A percentile compares a stretch with the other conserved stretches of the same genome.
These are phyloP conservation scores for Scortum barcoo DNA, from an alignment of 2,113 vertebrate genomes.

Conservation along the genomic window DNA sequence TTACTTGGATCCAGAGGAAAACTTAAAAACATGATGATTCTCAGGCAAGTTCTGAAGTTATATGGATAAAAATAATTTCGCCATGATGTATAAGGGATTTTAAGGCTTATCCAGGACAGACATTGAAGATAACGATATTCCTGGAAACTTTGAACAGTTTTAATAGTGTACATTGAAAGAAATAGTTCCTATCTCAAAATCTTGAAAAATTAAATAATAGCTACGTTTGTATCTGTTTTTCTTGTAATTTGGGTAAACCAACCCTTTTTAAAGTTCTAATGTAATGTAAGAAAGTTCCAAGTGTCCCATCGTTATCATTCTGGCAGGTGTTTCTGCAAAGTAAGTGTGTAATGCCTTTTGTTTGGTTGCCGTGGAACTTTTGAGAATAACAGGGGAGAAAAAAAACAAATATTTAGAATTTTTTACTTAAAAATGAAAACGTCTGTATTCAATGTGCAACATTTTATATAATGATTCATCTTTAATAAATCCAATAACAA, in stretches of 20 bases:
- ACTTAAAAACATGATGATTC: too few relatives aligned
- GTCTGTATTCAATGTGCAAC: slow-evolving; percentile 8
- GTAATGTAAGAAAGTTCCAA: not conserved
- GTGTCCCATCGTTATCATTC: not conserved
- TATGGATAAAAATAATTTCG: too few relatives aligned
- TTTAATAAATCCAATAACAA: slow-evolving; percentile 16
- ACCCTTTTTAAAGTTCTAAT: not conserved
- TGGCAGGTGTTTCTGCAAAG: not conserved
- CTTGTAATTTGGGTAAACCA: not conserved
- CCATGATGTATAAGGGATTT: too few relatives aligned
- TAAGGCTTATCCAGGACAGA: too few relatives aligned
- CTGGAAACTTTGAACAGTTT: too few relatives aligned
- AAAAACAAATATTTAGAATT: not conserved
- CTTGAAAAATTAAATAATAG: too few relatives aligned
- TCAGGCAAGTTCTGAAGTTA: too few relatives aligned
- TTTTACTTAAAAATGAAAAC: not conserved
- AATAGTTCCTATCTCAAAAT: too few relatives aligned
- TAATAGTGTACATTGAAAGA: too few relatives aligned
- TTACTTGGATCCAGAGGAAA: too few relatives aligned
- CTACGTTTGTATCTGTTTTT: too few relatives aligned
- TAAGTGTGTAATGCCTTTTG: not conserved
- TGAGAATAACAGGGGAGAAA: not conserved
- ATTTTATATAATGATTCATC: slow-evolving; percentile 13
- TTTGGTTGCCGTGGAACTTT: not conserved
- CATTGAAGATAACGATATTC: too few relatives aligned